A percentile compares a stretch with the other conserved stretches of the same genome.
These are phyloP conservation scores for Meloidogyne exigua DNA, from an alignment of 1,140 invertebrate genomes.

Conservation along the genomic window DNA sequence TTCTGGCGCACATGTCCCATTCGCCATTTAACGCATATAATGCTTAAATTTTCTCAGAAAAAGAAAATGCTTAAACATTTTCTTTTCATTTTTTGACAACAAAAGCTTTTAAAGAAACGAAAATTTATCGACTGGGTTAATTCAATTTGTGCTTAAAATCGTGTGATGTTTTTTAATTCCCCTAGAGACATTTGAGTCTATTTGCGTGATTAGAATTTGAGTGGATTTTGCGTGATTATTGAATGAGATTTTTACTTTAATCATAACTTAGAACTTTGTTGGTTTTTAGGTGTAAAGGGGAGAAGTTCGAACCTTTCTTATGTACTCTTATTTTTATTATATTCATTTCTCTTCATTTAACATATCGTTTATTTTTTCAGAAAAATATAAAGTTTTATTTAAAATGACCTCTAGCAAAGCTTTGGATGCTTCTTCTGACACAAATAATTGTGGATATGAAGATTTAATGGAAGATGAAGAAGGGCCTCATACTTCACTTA, in stretches of 20 bases:
- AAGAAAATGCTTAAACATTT: background rate
- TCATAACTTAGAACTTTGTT: background rate
- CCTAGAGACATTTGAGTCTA: background rate
- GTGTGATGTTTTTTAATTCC: background rate
- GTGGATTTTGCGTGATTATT: background rate
- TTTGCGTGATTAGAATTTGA: too few species aligned
- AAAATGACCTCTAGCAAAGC: background rate
- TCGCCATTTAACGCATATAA: background rate
- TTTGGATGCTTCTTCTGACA: background rate
- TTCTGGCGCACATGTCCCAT: background rate
- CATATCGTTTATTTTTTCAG: background rate
- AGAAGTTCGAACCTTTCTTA: too few species aligned
- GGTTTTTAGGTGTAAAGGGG: background rate
- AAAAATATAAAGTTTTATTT: background rate
- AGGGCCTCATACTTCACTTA: conserved; percentile 11
- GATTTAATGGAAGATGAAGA: conserved; percentile 7
- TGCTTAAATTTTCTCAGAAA: background rate
- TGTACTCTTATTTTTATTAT: too few species aligned
- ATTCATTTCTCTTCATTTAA: too few species aligned
- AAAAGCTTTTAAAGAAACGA: background rate
- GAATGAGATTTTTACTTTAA: background rate
- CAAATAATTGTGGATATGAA: background rate
- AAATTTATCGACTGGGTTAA: background rate
- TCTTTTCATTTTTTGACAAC: background rate
- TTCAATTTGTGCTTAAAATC: background rate